Evolutionary conservation across 2,888 invertebrate species (phyloP).

Genomic region (Drosophila mercatorum): DNA sequence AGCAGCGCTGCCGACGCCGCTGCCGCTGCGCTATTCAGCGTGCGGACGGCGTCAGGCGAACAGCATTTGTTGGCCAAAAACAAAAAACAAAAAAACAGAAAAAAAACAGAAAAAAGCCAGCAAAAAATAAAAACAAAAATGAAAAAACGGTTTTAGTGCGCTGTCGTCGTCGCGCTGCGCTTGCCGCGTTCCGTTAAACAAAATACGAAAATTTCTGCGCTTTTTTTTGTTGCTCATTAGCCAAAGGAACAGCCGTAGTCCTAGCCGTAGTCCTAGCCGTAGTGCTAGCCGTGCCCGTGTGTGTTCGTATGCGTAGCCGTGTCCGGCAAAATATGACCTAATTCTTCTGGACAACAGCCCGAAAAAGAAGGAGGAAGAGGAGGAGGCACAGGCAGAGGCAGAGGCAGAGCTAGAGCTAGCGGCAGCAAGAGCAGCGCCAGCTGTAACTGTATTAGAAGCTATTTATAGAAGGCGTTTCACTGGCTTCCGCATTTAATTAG

Average conservation of each 20-base stretch:
- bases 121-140: constrained; percentile 12
- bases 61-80: constrained; percentile 67
- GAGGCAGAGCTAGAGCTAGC: background rate
- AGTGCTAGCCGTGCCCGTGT: background rate
- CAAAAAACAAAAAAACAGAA: constrained; percentile 43
- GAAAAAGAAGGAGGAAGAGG: background rate
- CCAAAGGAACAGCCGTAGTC: background rate
- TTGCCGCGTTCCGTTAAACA: constrained; percentile 62
- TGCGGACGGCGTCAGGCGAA: constrained; percentile 36
- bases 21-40: constrained; percentile 22
- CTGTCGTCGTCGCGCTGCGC: constrained; percentile 64
- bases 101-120: background rate
- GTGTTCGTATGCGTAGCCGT: constrained; percentile 30
- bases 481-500: constrained; percentile 26
- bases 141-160: constrained; percentile 58
- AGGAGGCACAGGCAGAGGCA: background rate
- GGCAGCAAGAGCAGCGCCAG: background rate
- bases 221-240: constrained; percentile 2
- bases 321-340: constrained; percentile 61
- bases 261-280: background rate
- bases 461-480: constrained; percentile 19
- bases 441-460: constrained; percentile 2
- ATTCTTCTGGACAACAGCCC: constrained; percentile 52
- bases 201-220: constrained; percentile 3
- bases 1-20: constrained; percentile 16